Evolutionary conservation across 1,140 invertebrate genomes (phyloP).

Genomic region (Achatina immaculata): DNA sequence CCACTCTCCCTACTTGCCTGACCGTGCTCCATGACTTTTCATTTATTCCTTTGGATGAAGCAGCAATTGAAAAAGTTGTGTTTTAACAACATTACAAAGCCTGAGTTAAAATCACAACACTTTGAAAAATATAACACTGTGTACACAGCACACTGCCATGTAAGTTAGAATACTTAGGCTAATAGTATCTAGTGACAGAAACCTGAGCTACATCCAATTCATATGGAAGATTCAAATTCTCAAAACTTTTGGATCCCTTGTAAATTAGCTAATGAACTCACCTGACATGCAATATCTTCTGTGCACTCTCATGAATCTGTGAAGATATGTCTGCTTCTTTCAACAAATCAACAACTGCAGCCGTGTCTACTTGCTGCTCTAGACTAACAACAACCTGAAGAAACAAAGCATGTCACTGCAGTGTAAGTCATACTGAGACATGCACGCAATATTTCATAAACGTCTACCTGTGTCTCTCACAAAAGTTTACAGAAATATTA

Average conservation of each 20-base stretch:
- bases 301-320: not conserved
- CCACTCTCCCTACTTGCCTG: too few relatives aligned
- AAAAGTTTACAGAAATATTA: not conserved
- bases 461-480: not conserved
- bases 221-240: not conserved
- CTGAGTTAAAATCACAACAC: too few relatives aligned
- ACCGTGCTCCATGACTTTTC: too few relatives aligned
- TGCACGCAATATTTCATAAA: not conserved
- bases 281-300: conserved; percentile 24
- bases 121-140: too few relatives aligned
- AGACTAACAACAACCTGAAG: conserved; percentile 17
- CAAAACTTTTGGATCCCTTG: not conserved
- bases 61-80: too few relatives aligned
- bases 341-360: not conserved
- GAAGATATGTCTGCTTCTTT: conserved; percentile 29
- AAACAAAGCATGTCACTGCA: not conserved
- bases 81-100: too few relatives aligned
- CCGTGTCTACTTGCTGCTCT: not conserved
- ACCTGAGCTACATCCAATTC: too few relatives aligned
- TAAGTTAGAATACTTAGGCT: too few relatives aligned
- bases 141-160: too few relatives aligned
- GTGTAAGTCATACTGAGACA: not conserved
- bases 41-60: too few relatives aligned
- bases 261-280: not conserved
- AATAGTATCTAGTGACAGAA: too few relatives aligned